Conservation (phyloP, 1,140 invertebrate genomes). For the Ips nitidus region DNA sequence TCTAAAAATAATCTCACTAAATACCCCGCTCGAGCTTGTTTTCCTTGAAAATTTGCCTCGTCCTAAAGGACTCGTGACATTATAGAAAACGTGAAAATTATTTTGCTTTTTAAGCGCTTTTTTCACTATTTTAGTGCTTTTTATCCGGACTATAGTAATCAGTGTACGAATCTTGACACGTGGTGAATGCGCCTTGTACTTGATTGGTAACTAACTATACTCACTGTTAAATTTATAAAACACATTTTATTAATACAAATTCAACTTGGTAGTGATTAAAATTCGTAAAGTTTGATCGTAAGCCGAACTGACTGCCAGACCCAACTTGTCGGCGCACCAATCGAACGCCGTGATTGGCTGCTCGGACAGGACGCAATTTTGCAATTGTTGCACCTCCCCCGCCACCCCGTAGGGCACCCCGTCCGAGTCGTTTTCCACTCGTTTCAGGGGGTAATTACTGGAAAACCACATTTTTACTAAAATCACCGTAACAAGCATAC, state of each 20-base stretch:
- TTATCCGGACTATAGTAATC: no score
- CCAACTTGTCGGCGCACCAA: constrained; percentile 89
- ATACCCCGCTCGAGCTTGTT: no score
- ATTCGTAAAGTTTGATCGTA: constrained; percentile 93
- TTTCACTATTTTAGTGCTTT: no score
- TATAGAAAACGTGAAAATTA: no score
- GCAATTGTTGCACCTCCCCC: constrained; percentile 74
- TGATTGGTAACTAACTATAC: no score
- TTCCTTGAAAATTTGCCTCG: no score
- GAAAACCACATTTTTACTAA: not conserved
- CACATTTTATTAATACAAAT: constrained; percentile 52
- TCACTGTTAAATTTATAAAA: no score
- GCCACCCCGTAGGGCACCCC: constrained; percentile 72
- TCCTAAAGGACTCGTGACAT: no score
- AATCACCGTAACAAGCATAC: not conserved
- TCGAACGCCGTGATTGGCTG: constrained; percentile 89
- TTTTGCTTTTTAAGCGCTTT: no score
- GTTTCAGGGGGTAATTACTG: constrained; percentile 71
- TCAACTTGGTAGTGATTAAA: constrained; percentile 87
- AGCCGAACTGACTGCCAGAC: constrained; percentile 82
- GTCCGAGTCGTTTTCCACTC: constrained; percentile 68
- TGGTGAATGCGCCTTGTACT: no score
- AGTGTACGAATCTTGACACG: no score
- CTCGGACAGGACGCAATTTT: constrained; percentile 78
- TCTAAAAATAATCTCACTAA: no score